Percentiles rank a stretch among this genome's conserved stretches.
Evolutionary conservation across 2,113 vertebrate genomes (phyloP).

Genomic region (Craseonycteris thonglongyai): DNA sequence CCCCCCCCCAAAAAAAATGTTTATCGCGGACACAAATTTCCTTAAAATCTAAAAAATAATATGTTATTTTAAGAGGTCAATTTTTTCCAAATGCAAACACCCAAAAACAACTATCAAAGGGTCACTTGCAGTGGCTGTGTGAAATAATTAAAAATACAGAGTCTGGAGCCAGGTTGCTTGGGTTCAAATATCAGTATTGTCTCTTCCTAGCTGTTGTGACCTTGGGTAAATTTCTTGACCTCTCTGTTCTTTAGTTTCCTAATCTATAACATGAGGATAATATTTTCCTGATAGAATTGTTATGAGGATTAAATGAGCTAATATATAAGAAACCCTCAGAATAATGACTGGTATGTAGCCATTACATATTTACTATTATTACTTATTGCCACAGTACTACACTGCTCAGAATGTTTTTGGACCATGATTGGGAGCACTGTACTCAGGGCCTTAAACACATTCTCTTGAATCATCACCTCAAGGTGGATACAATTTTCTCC

Average conservation of each 20-base stretch:
- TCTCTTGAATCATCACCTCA: neutral
- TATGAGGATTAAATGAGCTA: neutral
- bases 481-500: neutral
- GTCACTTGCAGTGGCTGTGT: neutral
- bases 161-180: neutral
- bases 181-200: neutral
- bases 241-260: neutral
- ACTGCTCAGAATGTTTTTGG: neutral
- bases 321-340: neutral
- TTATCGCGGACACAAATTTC: neutral
- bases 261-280: neutral
- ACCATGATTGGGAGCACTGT: neutral
- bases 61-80: neutral
- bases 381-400: neutral
- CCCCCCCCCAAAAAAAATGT: no score
- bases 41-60: neutral
- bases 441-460: neutral
- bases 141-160: neutral
- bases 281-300: neutral
- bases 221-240: neutral
- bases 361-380: neutral
- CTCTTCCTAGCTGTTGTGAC: neutral
- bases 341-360: neutral
- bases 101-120: neutral
- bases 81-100: neutral